phyloP scores from a whole-genome alignment of 2,797 vertebrate species.

The Myotis findleyi region DNA sequence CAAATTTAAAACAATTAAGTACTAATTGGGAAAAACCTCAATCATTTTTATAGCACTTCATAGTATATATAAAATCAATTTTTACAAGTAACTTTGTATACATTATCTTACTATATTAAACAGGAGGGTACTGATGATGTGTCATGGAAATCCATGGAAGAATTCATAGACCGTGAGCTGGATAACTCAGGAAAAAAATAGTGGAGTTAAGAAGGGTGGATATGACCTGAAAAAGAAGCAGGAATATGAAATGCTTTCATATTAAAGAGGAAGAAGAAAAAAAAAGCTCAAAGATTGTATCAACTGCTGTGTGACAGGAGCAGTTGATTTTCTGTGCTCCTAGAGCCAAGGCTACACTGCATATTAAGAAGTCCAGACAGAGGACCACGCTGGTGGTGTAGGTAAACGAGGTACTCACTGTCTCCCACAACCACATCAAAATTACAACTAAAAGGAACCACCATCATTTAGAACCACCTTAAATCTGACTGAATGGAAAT shows the following conservation, averaged over 20 bases:
- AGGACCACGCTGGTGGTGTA: no score
- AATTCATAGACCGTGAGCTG: background rate
- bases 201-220: background rate
- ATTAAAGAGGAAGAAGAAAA: background rate
- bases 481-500: no score
- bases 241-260: background rate
- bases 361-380: background rate
- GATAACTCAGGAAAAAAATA: background rate
- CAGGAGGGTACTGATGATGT: background rate
- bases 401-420: no score
- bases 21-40: conserved; percentile 12
- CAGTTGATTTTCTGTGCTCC: background rate
- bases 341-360: background rate
- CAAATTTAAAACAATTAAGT: background rate
- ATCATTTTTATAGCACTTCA: conserved; percentile 35
- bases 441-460: no score
- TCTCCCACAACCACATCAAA: no score
- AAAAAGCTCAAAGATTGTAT: background rate
- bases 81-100: conserved; percentile 1
- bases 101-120: background rate
- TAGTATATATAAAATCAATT: background rate
- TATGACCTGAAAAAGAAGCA: background rate
- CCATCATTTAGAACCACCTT: no score
- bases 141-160: background rate
- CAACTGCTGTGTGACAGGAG: no score